These are phyloP conservation scores for Drosophila rubida DNA, from an alignment of 2,888 invertebrate genomes.

Conservation along the genomic window DNA sequence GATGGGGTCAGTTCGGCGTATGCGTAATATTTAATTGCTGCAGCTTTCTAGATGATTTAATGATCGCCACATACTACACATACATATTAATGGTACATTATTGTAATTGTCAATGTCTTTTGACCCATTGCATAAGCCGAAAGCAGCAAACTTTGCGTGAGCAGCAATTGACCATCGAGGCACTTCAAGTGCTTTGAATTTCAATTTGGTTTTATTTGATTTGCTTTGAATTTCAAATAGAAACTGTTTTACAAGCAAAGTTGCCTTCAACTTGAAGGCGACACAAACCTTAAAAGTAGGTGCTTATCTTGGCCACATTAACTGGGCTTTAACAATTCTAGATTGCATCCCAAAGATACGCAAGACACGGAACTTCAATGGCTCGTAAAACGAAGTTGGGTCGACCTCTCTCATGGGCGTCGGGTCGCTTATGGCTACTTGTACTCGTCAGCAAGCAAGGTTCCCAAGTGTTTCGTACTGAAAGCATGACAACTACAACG, in stretches of 20 bases:
- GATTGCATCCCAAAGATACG: conserved; percentile 48
- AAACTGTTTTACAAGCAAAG: conserved; percentile 37
- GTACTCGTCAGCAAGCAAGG: conserved; percentile 30
- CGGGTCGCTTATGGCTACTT: conserved; percentile 13
- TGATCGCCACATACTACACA: background rate
- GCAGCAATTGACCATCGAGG: conserved; percentile 16
- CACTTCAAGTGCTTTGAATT: conserved; percentile 70
- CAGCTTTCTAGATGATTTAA: conserved; percentile 33
- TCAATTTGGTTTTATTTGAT: conserved; percentile 48
- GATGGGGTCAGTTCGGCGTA: conserved; percentile 53
- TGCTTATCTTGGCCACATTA: conserved; percentile 21
- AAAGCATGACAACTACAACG: conserved; percentile 23
- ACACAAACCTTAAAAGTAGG: conserved; percentile 19
- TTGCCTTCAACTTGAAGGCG: conserved; percentile 69
- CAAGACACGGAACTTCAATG: conserved; percentile 61
- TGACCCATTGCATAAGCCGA: conserved; percentile 43
- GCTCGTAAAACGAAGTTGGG: conserved; percentile 34
- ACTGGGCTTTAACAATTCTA: conserved; percentile 52
- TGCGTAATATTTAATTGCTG: conserved; percentile 48
- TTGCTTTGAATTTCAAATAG: conserved; percentile 69
- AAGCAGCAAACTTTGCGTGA: background rate
- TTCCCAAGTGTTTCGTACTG: conserved; percentile 14
- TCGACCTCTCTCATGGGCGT: conserved; percentile 54
- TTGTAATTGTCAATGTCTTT: conserved; percentile 44
- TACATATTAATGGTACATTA: conserved; percentile 13